A percentile compares a stretch with the other conserved stretches of the same genome.
Evolutionary conservation across 2,888 invertebrate genomes (phyloP).

Genomic region (Octonoba sinensis): DNA sequence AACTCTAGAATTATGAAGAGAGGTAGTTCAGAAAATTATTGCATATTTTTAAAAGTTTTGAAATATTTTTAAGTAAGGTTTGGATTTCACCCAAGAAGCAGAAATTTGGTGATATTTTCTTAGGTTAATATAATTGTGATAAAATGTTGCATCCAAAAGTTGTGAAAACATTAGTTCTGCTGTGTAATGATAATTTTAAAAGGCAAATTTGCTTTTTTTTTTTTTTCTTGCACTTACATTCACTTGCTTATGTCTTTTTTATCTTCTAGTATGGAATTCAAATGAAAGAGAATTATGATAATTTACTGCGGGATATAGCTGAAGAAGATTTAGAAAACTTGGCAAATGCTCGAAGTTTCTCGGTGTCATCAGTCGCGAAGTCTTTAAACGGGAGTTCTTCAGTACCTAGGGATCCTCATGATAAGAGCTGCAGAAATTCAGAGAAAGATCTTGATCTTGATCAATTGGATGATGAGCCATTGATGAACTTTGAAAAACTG

Average conservation of each 20-base stretch:
- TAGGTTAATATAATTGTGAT: no score
- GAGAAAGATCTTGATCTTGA: conserved; percentile 43
- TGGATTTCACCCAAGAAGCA: no score
- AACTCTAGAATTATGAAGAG: no score
- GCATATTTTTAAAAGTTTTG: no score
- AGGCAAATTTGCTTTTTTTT: no score
- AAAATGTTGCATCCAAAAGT: no score
- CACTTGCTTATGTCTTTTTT: neutral
- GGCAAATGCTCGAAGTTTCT: conserved; percentile 86
- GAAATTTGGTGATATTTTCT: no score
- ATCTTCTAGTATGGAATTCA: conserved; percentile 71
- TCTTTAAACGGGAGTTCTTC: conserved; percentile 42
- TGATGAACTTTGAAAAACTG: conserved; percentile 57
- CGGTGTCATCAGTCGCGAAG: conserved; percentile 79
- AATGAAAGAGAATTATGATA: conserved; percentile 88
- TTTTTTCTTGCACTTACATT: no score
- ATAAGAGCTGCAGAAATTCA: conserved; percentile 4
- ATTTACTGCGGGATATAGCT: conserved; percentile 85
- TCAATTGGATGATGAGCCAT: conserved; percentile 63
- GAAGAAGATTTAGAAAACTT: conserved; percentile 86
- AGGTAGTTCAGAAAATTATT: no score
- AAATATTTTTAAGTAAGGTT: no score
- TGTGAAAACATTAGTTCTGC: no score
- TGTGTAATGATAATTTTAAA: no score
- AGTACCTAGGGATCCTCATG: conserved; percentile 10